Base-by-base conservation (phyloP, 2,797 vertebrate genomes). In the Euphonia xanthogaster region DNA sequence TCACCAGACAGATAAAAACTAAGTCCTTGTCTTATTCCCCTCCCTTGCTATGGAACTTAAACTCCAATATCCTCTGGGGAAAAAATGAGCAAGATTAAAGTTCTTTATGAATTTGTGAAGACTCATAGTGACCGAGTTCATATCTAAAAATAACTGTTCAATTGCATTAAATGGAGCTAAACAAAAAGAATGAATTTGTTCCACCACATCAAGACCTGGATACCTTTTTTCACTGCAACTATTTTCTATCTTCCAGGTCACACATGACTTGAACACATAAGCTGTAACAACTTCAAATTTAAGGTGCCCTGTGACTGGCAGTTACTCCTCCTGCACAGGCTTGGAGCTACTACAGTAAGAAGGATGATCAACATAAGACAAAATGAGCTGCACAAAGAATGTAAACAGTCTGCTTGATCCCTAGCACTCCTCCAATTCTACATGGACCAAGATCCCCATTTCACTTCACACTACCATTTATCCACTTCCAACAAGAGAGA, bases 321-420 rank as follows among this genome's bases (percentile, higher is more conserved):
- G 47, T 25, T 74, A 73, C 78, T 82, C 23, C 37, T 81, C 54
- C 67, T 39, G 81, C 68, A 73, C 61, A 71, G 53, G 28, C 53
- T 47, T 21, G 50, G 65, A 86, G 60, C 72, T 88, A 48, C 75
- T 42, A 42, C 63, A 53, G 65, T 75, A 35, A 92, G 73, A 28
- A 86, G 30, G 42, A 91, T 39, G 14, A 77, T 61, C 53, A 72
- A 57, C 28, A 12, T 2, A 57, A 39, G 74, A 58, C 48, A 85
- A 85, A 87, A 80, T 1, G 7, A 90, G 54, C 78, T 80, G 50
- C 61, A 51, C 14, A 47, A 57, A 42, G 35, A 83, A 74, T 30
- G 75, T 50, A 80, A 96, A 86, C 79, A 96, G 54, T 72, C 93
- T 96, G 84, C 77, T 48, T 58, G 71, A 86, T 85, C 74, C 54